These are phyloP conservation scores for Albula glossodonta DNA, from an alignment of 2,113 vertebrate genomes.

Conservation along the genomic window DNA sequence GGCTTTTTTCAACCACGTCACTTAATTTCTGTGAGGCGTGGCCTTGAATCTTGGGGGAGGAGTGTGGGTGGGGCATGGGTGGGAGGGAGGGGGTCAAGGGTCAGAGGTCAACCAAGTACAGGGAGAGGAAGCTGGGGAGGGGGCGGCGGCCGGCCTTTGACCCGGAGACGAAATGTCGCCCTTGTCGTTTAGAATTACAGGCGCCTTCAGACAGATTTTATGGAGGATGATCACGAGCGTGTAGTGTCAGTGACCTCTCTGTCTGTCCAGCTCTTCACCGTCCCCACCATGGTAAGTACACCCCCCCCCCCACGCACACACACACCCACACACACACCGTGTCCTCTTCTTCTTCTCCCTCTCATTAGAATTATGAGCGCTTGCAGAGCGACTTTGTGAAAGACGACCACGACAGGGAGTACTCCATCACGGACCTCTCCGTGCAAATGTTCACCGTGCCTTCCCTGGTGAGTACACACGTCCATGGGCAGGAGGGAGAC, in stretches of 20 bases:
- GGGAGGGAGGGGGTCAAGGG: background rate
- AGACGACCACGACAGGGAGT: constrained; percentile 96
- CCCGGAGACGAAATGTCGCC: constrained; percentile 86
- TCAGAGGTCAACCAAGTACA: background rate
- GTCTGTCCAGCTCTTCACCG: constrained; percentile 98
- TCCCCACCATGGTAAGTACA: constrained; percentile 96
- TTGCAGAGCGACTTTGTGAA: constrained; percentile 96
- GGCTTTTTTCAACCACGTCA: background rate
- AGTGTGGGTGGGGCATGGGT: background rate
- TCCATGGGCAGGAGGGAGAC: background rate
- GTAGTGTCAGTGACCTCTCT: constrained; percentile 96
- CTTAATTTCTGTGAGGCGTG: background rate
- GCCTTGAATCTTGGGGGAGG: background rate
- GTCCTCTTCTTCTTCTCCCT: constrained; percentile 62
- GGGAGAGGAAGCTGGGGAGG: too few relatives aligned
- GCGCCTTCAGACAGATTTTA: constrained; percentile 98
- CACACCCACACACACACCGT: constrained; percentile 44
- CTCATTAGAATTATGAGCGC: constrained; percentile 90
- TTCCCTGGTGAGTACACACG: constrained; percentile 89
- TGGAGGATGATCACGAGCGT: constrained; percentile 98
- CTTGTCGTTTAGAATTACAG: constrained; percentile 97
- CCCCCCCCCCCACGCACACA: constrained; percentile 71
- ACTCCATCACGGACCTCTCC: constrained; percentile 95
- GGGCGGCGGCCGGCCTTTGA: constrained; percentile 59
- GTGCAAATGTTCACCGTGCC: constrained; percentile 98